Conservation (phyloP, 2,113 vertebrate genomes). For the Circaetus gallicus region DNA sequence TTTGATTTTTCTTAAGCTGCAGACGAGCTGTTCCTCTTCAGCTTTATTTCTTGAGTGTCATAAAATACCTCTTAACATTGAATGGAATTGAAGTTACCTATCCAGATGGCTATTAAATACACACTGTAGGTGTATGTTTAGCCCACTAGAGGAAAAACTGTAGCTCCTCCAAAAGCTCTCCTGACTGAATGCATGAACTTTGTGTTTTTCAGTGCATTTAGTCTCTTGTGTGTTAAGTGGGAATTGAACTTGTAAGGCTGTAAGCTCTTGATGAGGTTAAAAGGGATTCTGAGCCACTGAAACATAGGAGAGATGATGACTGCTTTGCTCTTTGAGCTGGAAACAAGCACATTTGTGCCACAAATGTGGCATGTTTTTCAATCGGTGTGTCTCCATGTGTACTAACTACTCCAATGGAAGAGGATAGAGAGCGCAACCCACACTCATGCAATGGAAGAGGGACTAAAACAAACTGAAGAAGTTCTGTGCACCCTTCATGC, state of each 20-base stretch:
- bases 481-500: not conserved
- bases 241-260: not conserved
- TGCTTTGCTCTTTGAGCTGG: not conserved
- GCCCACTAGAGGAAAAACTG: not conserved
- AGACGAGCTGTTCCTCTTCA: not conserved
- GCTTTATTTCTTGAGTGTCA: not conserved
- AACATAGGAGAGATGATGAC: not conserved
- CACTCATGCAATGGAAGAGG: not conserved
- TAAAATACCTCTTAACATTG: not conserved
- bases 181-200: not conserved
- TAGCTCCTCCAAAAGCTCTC: not conserved
- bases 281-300: not conserved
- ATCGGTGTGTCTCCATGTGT: accelerated
- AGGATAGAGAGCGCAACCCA: not conserved
- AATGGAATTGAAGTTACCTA: not conserved
- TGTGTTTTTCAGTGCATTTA: not conserved
- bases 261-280: not conserved
- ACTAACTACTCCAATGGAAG: not conserved
- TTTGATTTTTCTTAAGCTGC: not conserved
- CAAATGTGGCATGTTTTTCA: not conserved
- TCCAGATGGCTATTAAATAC: not conserved
- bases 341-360: not conserved
- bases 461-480: not conserved
- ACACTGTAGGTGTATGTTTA: not conserved
- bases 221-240: not conserved